phyloP scores from a whole-genome alignment of 2,113 vertebrate species.

The Rhinogobius similis region DNA sequence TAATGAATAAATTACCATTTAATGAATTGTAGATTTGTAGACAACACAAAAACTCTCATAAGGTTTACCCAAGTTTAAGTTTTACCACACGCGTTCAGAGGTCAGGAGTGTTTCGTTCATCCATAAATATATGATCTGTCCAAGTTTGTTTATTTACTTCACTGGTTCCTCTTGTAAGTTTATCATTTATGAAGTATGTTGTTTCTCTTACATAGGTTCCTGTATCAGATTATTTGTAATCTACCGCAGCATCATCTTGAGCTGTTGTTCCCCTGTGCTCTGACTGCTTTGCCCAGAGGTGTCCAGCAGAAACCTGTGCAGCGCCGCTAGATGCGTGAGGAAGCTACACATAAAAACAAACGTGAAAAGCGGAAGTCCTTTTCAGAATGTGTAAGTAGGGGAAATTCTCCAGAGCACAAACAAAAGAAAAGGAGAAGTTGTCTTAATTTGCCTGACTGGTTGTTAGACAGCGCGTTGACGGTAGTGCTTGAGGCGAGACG shows the following conservation, averaged over 20 bases:
- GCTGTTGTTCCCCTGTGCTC: background rate
- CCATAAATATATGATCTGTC: background rate
- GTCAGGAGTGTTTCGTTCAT: conserved; percentile 5
- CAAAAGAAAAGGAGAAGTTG: conserved; percentile 68
- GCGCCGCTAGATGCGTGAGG: background rate
- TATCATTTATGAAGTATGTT: conserved; percentile 42
- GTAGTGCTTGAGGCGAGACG: conserved; percentile 30
- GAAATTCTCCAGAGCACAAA: conserved; percentile 55
- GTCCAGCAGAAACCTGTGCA: background rate
- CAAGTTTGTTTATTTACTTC: conserved; percentile 34
- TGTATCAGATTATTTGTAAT: background rate
- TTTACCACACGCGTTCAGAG: background rate
- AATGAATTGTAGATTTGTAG: conserved; percentile 17
- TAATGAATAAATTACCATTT: conserved; percentile 17
- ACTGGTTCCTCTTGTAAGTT: conserved; percentile 31
- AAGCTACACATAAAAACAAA: conserved; percentile 42
- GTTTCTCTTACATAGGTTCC: conserved; percentile 14
- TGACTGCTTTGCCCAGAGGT: background rate
- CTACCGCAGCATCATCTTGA: background rate
- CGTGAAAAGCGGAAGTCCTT: conserved; percentile 66
- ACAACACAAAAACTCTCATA: background rate
- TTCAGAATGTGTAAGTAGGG: conserved; percentile 36
- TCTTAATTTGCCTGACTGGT: conserved; percentile 52
- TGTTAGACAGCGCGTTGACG: conserved; percentile 40
- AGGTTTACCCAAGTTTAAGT: background rate